Percentiles rank a stretch among this genome's conserved stretches.
phyloP scores from a whole-genome alignment of 2,113 vertebrate genomes.

The Cryptotis parvus region DNA sequence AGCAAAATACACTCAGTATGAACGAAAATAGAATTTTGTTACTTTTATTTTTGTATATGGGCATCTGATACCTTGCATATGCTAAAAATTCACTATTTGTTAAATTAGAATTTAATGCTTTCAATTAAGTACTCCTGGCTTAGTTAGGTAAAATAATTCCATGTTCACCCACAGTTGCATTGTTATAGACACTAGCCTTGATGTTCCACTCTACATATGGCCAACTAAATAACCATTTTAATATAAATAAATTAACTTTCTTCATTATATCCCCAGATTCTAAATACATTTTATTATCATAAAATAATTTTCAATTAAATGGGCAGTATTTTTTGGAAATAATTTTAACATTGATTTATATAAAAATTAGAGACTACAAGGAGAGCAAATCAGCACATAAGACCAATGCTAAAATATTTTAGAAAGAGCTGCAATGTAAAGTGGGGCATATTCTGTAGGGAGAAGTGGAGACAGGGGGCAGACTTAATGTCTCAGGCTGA shows the following conservation, averaged over 20 bases:
- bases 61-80: background rate
- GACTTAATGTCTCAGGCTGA: background rate
- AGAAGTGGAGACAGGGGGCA: background rate
- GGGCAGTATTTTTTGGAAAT: background rate
- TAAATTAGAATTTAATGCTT: background rate
- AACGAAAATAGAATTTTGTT: background rate
- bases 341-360: background rate
- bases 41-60: background rate
- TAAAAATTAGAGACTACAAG: background rate
- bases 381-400: background rate
- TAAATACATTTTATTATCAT: background rate
- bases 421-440: background rate
- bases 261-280: background rate
- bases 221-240: background rate
- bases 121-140: background rate
- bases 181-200: background rate
- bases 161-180: background rate
- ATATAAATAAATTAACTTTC: background rate
- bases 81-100: background rate
- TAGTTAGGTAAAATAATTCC: slow-evolving; percentile 10
- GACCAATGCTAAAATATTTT: background rate
- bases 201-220: background rate
- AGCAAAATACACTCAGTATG: background rate
- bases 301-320: background rate
- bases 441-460: background rate